Percentiles rank a stretch among this genome's conserved stretches.
phyloP scores from a whole-genome alignment of 1,140 invertebrate species.

The Oedothorax gibbosus region DNA sequence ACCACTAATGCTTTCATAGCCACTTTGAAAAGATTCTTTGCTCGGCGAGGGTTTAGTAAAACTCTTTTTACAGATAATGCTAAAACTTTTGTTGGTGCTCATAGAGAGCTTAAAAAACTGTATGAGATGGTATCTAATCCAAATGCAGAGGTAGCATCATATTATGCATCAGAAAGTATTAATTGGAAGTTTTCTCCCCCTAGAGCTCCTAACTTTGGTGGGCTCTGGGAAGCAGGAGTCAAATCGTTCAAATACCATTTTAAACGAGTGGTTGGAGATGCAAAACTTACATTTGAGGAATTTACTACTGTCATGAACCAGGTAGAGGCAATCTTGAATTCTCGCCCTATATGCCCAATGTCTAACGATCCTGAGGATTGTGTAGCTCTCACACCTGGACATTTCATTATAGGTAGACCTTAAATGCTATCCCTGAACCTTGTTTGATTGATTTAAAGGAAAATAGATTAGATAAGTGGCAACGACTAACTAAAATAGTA shows the following conservation, averaged over 20 bases:
- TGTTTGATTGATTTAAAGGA: too few species aligned
- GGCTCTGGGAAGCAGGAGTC: background rate
- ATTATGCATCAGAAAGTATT: slow-evolving; percentile 1
- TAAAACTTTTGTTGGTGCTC: background rate
- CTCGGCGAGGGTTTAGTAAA: background rate
- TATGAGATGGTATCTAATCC: background rate
- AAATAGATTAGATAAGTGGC: background rate
- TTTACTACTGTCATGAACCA: too few species aligned
- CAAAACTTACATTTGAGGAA: too few species aligned
- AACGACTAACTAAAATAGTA: background rate
- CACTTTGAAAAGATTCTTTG: background rate
- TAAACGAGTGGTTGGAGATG: too few species aligned
- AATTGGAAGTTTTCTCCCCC: slow-evolving; percentile 19
- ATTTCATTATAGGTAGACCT: too few species aligned
- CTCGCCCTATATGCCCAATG: too few species aligned
- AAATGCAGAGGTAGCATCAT: background rate
- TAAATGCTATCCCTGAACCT: background rate
- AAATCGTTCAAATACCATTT: too few species aligned
- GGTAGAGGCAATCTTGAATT: too few species aligned
- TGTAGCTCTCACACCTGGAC: too few species aligned
- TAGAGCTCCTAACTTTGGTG: background rate
- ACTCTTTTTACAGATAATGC: background rate
- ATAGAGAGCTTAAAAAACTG: background rate
- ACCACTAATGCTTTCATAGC: background rate
- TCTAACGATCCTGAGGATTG: too few species aligned